These are phyloP conservation scores for Stigmatopora nigra DNA, from an alignment of 2,113 vertebrate species.

Conservation along the genomic window DNA sequence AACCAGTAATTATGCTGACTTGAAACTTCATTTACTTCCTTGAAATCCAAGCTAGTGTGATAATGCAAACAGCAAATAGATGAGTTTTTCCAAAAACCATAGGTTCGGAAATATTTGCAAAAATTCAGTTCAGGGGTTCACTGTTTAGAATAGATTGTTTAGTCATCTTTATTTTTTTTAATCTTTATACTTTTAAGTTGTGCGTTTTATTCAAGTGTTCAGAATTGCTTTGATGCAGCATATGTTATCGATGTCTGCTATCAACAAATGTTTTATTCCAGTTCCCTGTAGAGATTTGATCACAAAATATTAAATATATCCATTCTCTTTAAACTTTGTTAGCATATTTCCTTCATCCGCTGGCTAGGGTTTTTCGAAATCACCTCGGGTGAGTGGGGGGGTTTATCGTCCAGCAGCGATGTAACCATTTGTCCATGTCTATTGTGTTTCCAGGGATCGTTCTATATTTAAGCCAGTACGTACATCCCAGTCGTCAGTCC, in stretches of 20 bases:
- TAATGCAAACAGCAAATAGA: background rate
- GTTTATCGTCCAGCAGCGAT: constrained; percentile 18
- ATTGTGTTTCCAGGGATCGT: constrained; percentile 29
- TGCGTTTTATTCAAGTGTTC: constrained; percentile 38
- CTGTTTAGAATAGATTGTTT: constrained; percentile 16
- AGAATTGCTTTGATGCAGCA: constrained; percentile 58
- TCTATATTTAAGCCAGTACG: constrained; percentile 25
- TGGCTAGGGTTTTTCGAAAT: background rate
- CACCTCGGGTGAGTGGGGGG: background rate
- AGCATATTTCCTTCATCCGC: constrained; percentile 5
- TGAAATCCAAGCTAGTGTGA: background rate
- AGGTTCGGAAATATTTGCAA: background rate
- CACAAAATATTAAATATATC: constrained; percentile 68
- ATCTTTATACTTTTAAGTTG: constrained; percentile 29
- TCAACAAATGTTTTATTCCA: constrained; percentile 59
- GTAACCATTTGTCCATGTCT: constrained; percentile 47
- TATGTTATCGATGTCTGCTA: constrained; percentile 69
- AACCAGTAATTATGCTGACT: background rate
- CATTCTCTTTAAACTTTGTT: constrained; percentile 31
- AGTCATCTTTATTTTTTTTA: constrained; percentile 36
- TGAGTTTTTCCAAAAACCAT: background rate
- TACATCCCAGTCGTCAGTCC: constrained; percentile 32
- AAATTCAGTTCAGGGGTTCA: background rate
- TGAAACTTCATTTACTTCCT: background rate
- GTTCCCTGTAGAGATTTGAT: constrained; percentile 63